Evolutionary conservation across 2,113 vertebrate genomes (phyloP), one percentile per base, ranked within the genome.

Genomic region (Poecilia latipinna): DNA sequence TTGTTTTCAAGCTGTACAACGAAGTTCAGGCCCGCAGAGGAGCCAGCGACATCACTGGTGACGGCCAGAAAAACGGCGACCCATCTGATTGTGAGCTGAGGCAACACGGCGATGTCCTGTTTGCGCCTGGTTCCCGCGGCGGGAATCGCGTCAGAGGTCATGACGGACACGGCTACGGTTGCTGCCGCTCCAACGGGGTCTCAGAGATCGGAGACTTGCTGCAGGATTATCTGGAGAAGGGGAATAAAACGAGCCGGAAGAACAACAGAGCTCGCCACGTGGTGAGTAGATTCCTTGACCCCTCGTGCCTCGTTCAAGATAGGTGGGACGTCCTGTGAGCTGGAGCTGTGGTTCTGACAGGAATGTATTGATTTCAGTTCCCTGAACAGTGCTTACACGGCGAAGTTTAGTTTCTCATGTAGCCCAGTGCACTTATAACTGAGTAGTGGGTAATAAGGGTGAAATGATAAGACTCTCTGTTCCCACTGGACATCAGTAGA

Each of bases 11-110:
- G 97, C 94, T 99, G 86, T 99, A 97, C 91, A 96, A 94, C 86
- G 97, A 96, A 86, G 97, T 99, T 82, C 97, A 96, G 90, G 95
- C 97, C 80, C 94, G 97, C 82, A 95, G 97, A 78, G 95, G 96
- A 86, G 94, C 84, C 76, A 95, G 87, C 31, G 93, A 95, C 72
- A 88, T 78, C 2, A 4, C 86, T 24, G 44, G 74, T 33, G 92
- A 92, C 77, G 92, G 92, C 65, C 85, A 79, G 42, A 85, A 89
- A 84, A 93, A 92, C 65, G 92, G 84, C 69, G 82, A 88, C 68
- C 74, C 84, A 35, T 74, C 92, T 61, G 92, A 92, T 67, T 90
- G 91, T 71, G 89, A 92, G 80, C 77, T 91, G 0, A 61, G 63
- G 80, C 92, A 89, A 80, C 91, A 90, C 73, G 89, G 92, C 70